Base-by-base conservation (phyloP, 1,140 invertebrate genomes). In the Riptortus pedestris region DNA sequence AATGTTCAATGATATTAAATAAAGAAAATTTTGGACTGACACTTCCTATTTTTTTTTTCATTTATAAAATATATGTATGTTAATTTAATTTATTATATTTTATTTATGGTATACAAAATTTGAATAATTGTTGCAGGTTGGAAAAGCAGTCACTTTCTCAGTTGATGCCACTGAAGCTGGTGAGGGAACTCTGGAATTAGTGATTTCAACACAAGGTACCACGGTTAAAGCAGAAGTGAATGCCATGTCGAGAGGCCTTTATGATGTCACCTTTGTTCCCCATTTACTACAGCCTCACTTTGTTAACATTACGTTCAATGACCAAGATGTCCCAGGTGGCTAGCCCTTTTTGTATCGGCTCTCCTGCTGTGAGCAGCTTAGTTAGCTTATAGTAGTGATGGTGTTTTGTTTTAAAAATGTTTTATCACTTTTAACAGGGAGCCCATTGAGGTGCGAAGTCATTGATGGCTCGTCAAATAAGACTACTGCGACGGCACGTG, bases 291-390 rank as follows among this genome's bases (percentile, higher is more conserved):
- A 89, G 62, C 82, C 90, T 4, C 96, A 99, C 77, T 93, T 87
- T 71, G 91, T 98, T 2, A 95, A 93, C 70, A 95, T 98, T 63
- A 93, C 90, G 9, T 98, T 98, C 75, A 98, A 98, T 71, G 93
- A 96, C 67, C 89, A 95, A 70, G 82, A 88, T 62, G 89, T 96
- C 11, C 88, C 90, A 68, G 81, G 84, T 85, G 65, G 63, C 22
- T 63, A 47, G 11, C 9, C 27, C 22, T 14, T 1, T 3, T 24
- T 26, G 16, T 27, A 43, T 65, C 26, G n/a, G n/a, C n/a, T n/a
- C n/a, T n/a, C n/a, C n/a, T n/a, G n/a, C n/a, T n/a, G n/a, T n/a
- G n/a, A n/a, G n/a, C n/a, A n/a, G n/a, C 18, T 18, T 65, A 60
- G 27, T 4, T 59, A 59, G 2, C 24, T 38, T 29, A n/a, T 20